phyloP scores from a whole-genome alignment of 1,140 invertebrate genomes.

The Halesus radiatus region DNA sequence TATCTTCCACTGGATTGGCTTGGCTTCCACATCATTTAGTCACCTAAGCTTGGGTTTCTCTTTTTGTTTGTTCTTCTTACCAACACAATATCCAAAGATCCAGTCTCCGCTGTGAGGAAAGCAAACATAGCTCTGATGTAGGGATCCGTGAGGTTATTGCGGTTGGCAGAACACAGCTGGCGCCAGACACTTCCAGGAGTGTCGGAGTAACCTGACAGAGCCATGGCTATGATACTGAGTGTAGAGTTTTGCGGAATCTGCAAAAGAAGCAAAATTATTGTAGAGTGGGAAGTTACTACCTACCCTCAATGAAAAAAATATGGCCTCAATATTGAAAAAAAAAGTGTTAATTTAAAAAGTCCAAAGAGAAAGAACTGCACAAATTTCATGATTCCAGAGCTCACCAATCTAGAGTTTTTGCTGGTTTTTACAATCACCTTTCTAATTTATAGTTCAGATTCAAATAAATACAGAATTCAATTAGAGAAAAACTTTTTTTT shows the following conservation, averaged over 20 bases:
- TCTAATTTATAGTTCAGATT: too few species aligned
- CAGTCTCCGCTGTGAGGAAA: slow-evolving; percentile 87
- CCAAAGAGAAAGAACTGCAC: too few species aligned
- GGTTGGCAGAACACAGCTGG: slow-evolving; percentile 81
- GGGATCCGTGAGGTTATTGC: slow-evolving; percentile 84
- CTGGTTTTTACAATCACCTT: too few species aligned
- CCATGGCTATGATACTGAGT: slow-evolving; percentile 86
- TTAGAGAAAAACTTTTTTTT: too few species aligned
- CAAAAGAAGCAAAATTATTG: not conserved
- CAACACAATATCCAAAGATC: slow-evolving; percentile 85
- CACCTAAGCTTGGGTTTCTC: not conserved
- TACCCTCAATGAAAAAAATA: too few species aligned
- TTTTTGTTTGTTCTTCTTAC: slow-evolving; percentile 69
- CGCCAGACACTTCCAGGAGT: slow-evolving; percentile 87
- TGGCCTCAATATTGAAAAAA: too few species aligned
- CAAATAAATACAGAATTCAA: too few species aligned
- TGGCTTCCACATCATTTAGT: not conserved
- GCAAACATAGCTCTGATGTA: slow-evolving; percentile 93
- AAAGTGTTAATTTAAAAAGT: too few species aligned
- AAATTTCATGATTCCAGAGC: too few species aligned
- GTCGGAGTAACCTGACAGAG: slow-evolving; percentile 89
- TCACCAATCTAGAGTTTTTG: too few species aligned
- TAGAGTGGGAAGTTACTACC: too few species aligned
- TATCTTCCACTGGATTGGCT: too few species aligned
- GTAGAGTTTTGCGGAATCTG: slow-evolving; percentile 59